phyloP scores from a whole-genome alignment of 2,797 vertebrate genomes.

The Pseudochirops cupreus region DNA sequence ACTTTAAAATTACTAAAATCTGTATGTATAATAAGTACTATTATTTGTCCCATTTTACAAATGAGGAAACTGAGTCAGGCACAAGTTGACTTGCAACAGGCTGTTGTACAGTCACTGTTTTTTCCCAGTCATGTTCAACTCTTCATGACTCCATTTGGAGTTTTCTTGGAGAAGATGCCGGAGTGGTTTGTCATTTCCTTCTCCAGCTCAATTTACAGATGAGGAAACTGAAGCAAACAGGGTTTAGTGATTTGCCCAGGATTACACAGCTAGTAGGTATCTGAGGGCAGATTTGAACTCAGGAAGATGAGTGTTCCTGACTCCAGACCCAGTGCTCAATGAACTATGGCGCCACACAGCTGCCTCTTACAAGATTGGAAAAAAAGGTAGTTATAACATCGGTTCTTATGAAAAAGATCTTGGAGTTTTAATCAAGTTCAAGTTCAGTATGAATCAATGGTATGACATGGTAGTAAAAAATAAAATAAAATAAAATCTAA shows the following conservation, averaged over 20 bases:
- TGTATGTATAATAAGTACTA: neutral
- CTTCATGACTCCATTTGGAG: neutral
- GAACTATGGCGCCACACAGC: neutral
- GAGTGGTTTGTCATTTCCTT: neutral
- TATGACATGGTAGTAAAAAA: neutral
- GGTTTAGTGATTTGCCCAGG: neutral
- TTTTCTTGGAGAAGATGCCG: neutral
- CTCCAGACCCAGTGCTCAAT: fast-evolving
- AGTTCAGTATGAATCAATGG: neutral
- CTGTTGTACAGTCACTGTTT: neutral
- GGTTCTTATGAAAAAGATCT: neutral
- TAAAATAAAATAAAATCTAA: neutral
- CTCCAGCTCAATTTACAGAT: neutral
- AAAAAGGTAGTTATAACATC: neutral
- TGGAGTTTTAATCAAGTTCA: neutral
- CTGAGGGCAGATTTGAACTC: neutral
- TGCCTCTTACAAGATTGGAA: neutral
- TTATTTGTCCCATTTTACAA: neutral
- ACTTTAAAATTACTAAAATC: neutral
- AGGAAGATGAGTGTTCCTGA: neutral
- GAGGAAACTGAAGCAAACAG: neutral
- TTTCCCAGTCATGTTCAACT: neutral
- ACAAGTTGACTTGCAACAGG: neutral
- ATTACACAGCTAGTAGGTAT: neutral
- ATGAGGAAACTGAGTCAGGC: neutral